A percentile compares a stretch with the other conserved stretches of the same genome.
phyloP scores from a whole-genome alignment of 2,888 invertebrate genomes.

The Synergus itoensis region DNA sequence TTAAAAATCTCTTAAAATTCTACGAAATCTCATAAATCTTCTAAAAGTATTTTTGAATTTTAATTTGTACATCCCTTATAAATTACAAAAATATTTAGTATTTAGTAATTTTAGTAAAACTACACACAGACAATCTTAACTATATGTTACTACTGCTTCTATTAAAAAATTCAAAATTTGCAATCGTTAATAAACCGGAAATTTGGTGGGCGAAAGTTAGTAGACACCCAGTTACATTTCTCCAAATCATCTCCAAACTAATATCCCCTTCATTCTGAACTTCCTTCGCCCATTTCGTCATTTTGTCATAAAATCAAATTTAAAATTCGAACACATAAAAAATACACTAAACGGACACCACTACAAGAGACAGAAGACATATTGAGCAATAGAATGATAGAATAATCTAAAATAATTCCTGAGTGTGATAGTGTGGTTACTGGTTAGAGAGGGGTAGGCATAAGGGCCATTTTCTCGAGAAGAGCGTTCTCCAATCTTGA shows the following conservation, averaged over 20 bases:
- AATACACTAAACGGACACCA: conserved; percentile 23
- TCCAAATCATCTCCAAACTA: conserved; percentile 7
- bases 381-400: conserved; percentile 27
- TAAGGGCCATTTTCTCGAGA: conserved; percentile 33
- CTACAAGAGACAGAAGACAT: conserved; percentile 8
- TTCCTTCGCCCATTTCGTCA: background rate
- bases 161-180: no score
- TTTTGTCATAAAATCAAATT: conserved; percentile 23
- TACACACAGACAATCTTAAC: no score
- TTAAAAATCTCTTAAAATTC: no score
- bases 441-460: conserved; percentile 5
- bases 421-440: conserved; percentile 22
- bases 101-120: no score
- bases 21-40: no score
- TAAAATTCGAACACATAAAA: conserved; percentile 38
- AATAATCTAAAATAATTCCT: conserved; percentile 27
- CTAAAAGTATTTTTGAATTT: no score
- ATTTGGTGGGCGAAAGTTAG: no score
- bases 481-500: conserved; percentile 64
- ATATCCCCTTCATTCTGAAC: background rate
- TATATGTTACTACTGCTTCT: no score
- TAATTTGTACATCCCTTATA: no score
- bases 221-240: background rate
- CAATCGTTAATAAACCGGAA: no score
- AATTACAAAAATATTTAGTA: no score